Evolutionary conservation across 2,888 invertebrate genomes (phyloP).

Genomic region (Drosophila macrospina): DNA sequence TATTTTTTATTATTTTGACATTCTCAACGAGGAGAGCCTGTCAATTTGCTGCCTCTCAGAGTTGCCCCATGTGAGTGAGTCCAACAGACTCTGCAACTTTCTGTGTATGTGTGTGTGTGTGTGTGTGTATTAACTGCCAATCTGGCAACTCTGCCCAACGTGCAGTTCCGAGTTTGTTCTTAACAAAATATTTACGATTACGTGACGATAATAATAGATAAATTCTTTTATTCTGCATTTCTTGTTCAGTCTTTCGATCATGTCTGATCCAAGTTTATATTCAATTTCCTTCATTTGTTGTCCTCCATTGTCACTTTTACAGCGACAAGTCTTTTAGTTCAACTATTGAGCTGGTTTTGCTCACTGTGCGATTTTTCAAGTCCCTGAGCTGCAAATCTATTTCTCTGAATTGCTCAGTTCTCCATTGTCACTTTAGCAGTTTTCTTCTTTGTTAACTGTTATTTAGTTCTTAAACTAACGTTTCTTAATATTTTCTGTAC

Average conservation of each 20-base stretch:
- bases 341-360: too few relatives aligned
- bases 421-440: too few relatives aligned
- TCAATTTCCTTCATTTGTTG: background rate
- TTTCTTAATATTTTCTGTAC: background rate
- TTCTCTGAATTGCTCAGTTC: background rate
- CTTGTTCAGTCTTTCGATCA: background rate
- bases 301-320: background rate
- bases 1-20: slow-evolving; percentile 54
- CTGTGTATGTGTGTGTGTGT: slow-evolving; percentile 2
- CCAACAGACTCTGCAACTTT: slow-evolving; percentile 9
- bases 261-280: background rate
- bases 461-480: too few relatives aligned
- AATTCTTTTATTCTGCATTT: too few relatives aligned
- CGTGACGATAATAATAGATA: slow-evolving; percentile 1
- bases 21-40: slow-evolving; percentile 62
- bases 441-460: too few relatives aligned
- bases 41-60: slow-evolving; percentile 68
- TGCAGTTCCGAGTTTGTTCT: background rate
- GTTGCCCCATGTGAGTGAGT: slow-evolving; percentile 49
- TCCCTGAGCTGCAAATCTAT: too few relatives aligned
- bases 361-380: too few relatives aligned
- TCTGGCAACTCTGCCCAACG: slow-evolving; percentile 20
- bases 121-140: slow-evolving; percentile 15
- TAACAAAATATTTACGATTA: background rate
- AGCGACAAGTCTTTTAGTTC: too few relatives aligned